A percentile compares a stretch with the other conserved stretches of the same genome.
Conservation (phyloP, 64 coral and sea anemone genomes). For the Porites australiensis region DNA sequence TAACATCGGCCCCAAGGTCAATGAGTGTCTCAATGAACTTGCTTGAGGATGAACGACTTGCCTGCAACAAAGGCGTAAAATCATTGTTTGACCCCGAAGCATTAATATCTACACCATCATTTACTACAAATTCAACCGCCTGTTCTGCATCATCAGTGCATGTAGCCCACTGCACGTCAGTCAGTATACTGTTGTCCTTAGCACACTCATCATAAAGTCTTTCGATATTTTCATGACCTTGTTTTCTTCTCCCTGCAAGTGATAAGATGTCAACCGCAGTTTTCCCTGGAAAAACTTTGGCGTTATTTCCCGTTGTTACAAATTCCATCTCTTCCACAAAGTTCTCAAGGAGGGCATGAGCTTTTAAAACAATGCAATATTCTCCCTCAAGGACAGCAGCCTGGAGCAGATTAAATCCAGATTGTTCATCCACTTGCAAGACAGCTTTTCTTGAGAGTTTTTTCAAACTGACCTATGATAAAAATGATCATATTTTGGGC, state of each 20-base stretch:
- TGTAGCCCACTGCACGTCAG: not conserved
- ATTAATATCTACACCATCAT: constrained; percentile 14
- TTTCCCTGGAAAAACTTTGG: not conserved
- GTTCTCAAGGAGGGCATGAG: not conserved
- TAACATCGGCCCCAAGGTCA: constrained; percentile 12
- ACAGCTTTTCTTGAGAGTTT: not conserved
- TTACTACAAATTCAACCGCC: not conserved
- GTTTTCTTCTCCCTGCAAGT: not conserved
- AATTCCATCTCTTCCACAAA: not conserved
- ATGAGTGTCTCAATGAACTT: not conserved
- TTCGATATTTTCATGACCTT: not conserved
- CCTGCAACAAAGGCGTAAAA: not conserved
- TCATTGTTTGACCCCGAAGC: not conserved
- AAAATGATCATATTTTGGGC: too few relatives aligned
- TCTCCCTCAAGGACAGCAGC: not conserved
- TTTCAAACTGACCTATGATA: not conserved
- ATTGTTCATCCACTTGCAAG: not conserved
- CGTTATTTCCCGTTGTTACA: not conserved
- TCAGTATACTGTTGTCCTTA: not conserved
- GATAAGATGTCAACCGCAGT: not conserved
- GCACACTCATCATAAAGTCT: not conserved
- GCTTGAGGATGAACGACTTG: not conserved
- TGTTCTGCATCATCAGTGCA: not conserved
- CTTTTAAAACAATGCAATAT: not conserved
- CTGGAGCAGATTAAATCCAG: not conserved